Base-by-base conservation (phyloP, 2,797 vertebrate genomes). In the Clamator glandarius region DNA sequence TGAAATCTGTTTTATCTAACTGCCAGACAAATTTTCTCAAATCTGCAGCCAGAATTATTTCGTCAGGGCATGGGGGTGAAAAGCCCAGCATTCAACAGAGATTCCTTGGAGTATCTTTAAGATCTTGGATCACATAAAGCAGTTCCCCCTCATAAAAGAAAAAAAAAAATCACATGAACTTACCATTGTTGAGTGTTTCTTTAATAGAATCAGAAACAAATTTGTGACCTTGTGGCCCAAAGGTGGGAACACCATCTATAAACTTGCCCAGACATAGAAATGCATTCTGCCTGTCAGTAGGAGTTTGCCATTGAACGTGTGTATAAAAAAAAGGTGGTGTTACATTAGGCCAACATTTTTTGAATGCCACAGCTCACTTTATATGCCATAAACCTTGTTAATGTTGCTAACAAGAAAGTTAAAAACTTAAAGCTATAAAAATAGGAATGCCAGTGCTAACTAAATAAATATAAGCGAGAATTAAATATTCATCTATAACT, bases 201-300 rank as follows among this genome's bases (percentile, higher is more conserved):
- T 96, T 98, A 98, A 97, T 96, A 97, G 97, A 97, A 97, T 98
- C 96, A 98, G 97, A 97, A 98, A 97, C 87, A 96, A 98, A 97
- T 98, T 97, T 97, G 96, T 98, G 98, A 98, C 98, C 98, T 97
- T 91, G 73, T 98, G 98, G 96, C 98, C 97, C 96, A 31, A 73
- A 98, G 97, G 98, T 98, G 98, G 97, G 97, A 98, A 98, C 96
- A 97, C 97, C 97, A 97, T 97, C 98, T 98, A 98, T 98, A 98
- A 98, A 98, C 96, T 96, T 93, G 89, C 96, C 96, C 98, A 98
- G 98, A 98, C 97, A 95, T 87, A 96, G 95, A 96, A 97, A 84
- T 95, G 86, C 93, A 96, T 97, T 98, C 94, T 97, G 97, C 95
- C 76, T 97, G 97, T 97, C 97, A 97, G 97, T 98, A 96, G 97